phyloP scores from a whole-genome alignment of 2,113 vertebrate genomes.

The Atherinomorus stipes region DNA sequence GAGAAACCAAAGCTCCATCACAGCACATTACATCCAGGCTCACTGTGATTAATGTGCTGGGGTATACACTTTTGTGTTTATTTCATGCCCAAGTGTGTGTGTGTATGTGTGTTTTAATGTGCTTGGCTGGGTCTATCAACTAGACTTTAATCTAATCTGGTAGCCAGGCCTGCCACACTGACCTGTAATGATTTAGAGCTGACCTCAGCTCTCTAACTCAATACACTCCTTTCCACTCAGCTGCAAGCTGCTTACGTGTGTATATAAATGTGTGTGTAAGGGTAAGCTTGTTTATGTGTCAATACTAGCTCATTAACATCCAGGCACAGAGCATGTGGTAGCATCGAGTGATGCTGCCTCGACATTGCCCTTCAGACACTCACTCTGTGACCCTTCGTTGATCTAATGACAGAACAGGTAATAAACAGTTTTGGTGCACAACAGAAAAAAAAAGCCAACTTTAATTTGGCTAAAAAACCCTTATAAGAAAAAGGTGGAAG shows the following conservation, averaged over 20 bases:
- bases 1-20: constrained; percentile 61
- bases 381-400: not conserved
- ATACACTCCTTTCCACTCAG: constrained; percentile 61
- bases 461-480: not conserved
- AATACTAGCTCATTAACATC: constrained; percentile 52
- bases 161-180: constrained; percentile 67
- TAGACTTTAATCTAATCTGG: constrained; percentile 78
- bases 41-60: constrained; percentile 74
- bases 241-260: constrained; percentile 15
- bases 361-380: constrained; percentile 17
- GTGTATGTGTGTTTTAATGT: constrained; percentile 57
- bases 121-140: constrained; percentile 72
- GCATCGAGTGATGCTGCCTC: constrained; percentile 35
- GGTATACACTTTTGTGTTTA: constrained; percentile 64
- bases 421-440: not conserved
- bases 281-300: constrained; percentile 27
- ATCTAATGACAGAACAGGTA: not conserved
- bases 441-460: not conserved
- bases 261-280: constrained; percentile 30
- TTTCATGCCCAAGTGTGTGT: constrained; percentile 31
- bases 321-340: constrained; percentile 23
- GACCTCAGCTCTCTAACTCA: constrained; percentile 76
- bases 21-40: constrained; percentile 56
- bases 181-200: constrained; percentile 80
- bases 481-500: not conserved